Percentiles rank a stretch among this genome's conserved stretches.
Conservation (phyloP, 2,797 vertebrate species). For the Pseudochirops cupreus region DNA sequence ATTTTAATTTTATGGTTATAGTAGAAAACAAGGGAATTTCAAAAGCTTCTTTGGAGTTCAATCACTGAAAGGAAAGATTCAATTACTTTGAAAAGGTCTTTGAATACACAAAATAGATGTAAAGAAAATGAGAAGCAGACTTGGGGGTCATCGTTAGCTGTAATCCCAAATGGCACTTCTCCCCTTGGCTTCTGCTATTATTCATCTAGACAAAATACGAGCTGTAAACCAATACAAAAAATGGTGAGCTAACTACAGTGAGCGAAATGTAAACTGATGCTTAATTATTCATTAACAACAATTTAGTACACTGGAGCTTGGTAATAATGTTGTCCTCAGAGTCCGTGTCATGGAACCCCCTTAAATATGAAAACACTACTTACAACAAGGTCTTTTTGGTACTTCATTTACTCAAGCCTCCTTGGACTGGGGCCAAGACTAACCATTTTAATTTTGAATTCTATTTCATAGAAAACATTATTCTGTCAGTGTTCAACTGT, state of each 20-base stretch:
- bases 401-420: neutral
- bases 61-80: slow-evolving; percentile 81
- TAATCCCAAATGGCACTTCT: slow-evolving; percentile 76
- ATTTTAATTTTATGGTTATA: slow-evolving; percentile 81
- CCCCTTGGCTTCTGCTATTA: slow-evolving; percentile 56
- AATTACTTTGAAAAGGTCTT: slow-evolving; percentile 80
- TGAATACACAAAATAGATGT: slow-evolving; percentile 68
- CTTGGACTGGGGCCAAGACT: neutral
- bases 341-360: slow-evolving; percentile 24
- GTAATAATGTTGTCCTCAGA: slow-evolving; percentile 17
- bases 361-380: slow-evolving; percentile 32
- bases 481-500: neutral
- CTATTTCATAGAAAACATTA: neutral
- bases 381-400: neutral
- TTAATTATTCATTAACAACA: slow-evolving; percentile 82
- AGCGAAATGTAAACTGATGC: slow-evolving; percentile 72
- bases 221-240: slow-evolving; percentile 74
- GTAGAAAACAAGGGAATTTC: slow-evolving; percentile 77
- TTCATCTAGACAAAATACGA: slow-evolving; percentile 77
- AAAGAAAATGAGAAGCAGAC: slow-evolving; percentile 76
- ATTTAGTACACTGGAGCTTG: slow-evolving; percentile 33
- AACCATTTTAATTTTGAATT: neutral
- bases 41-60: slow-evolving; percentile 76
- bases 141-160: slow-evolving; percentile 75
- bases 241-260: slow-evolving; percentile 68